Evolutionary conservation across 1,140 invertebrate genomes (phyloP).

Genomic region (Philaenus spumarius): DNA sequence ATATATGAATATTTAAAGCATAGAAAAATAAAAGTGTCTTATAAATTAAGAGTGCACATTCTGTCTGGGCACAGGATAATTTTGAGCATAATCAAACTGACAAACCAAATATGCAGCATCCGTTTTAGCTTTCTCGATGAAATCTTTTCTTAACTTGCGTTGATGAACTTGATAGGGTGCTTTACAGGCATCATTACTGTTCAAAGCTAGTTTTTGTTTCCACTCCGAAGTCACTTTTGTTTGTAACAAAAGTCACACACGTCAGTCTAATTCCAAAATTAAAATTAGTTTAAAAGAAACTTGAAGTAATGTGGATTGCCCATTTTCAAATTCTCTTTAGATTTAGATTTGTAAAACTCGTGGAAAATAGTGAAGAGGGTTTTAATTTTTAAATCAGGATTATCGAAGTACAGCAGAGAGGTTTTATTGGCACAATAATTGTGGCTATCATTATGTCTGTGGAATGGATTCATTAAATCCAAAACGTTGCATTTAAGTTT

Average conservation of each 20-base stretch:
- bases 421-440: neutral
- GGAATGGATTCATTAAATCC: conserved; percentile 1
- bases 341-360: conserved; percentile 3
- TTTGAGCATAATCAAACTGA: neutral
- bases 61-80: neutral
- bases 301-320: neutral
- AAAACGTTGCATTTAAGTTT: neutral
- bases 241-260: neutral
- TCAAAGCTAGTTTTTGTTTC: neutral
- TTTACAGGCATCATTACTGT: neutral
- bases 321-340: neutral
- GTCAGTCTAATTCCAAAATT: neutral
- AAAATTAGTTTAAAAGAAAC: neutral
- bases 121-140: neutral
- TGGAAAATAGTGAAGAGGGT: neutral
- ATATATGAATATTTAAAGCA: conserved; percentile 2
- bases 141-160: neutral
- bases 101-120: neutral
- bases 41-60: too few relatives aligned
- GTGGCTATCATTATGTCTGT: neutral
- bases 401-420: neutral
- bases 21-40: neutral
- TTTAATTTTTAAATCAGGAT: neutral
- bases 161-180: neutral
- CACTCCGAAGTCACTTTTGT: too few relatives aligned